Evolutionary conservation across 2,797 vertebrate genomes (phyloP), one percentile per base, ranked within the genome.

Genomic region (Tenualosa thibaudeaui): DNA sequence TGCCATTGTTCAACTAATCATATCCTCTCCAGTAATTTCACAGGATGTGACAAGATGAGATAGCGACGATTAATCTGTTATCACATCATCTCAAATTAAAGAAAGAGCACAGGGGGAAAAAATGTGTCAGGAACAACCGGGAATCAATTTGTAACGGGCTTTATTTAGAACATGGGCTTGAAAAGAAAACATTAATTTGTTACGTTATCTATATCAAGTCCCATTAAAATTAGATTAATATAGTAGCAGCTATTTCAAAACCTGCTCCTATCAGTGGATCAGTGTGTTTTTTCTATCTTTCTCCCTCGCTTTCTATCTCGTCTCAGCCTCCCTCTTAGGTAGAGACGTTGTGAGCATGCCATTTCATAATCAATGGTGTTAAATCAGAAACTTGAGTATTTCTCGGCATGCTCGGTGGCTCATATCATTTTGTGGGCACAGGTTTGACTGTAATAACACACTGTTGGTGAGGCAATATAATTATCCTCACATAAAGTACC

Each of bases 401-500:
- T 78, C 40, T 78, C 40, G 6, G 40, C 71, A 78, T 46, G 71
- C 71, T 22, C 40, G 43, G 71, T 17, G 13, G 37, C 71, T 78
- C 71, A 43, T 78, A 78, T 78, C 71, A 78, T 78, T 78, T 78
- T 40, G 46, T 78, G 71, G 71, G 40, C 19, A 19, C 71, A 46
- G 71, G 71, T 78, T 78, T 78, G 71, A 78, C 71, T 78, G 71
- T 78, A 78, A 78, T 78, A 78, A 78, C 46, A 78, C 40, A 78
- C 71, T 43, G 40, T 78, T 78, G 40, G 37, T 22, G 40, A 19
- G 40, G 71, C 71, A 78, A 78, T 78, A 78, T 78, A 43, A 78
- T 78, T 46, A 95, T 96, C 96, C 95, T 96, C 95, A 93, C 94
- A 95, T 96, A 95, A 95, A 93, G 91, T 93, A 96, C 95, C 96